Percentiles rank a stretch among this genome's conserved stretches.
Evolutionary conservation across 2,888 invertebrate genomes (phyloP).

Genomic region (Nomada goodeniana): DNA sequence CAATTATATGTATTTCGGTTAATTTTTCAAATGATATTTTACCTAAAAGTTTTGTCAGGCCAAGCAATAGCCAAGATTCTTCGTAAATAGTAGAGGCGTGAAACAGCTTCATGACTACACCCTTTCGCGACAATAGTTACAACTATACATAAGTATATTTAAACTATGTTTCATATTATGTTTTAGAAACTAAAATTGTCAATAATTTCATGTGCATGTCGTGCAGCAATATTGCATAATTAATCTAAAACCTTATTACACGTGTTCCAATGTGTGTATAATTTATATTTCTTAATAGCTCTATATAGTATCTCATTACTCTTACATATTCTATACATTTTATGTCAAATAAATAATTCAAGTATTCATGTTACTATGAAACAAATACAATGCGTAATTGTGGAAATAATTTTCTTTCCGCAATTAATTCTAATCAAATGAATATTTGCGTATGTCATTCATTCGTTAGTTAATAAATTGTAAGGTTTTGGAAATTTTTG

Average conservation of each 20-base stretch:
- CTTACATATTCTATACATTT: background rate
- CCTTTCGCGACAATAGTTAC: background rate
- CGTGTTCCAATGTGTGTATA: background rate
- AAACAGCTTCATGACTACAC: slow-evolving; percentile 31
- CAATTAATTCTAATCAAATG: too few species aligned
- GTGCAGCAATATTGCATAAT: slow-evolving; percentile 39
- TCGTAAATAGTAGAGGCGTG: slow-evolving; percentile 35
- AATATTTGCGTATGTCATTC: background rate
- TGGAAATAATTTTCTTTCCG: too few species aligned
- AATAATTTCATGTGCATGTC: slow-evolving; percentile 39
- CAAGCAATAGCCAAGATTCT: slow-evolving; percentile 46
- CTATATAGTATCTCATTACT: background rate
- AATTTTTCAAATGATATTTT: slow-evolving; percentile 13
- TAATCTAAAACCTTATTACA: slow-evolving; percentile 16
- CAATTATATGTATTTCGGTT: background rate
- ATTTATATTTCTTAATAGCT: background rate
- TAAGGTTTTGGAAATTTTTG: background rate
- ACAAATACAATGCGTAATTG: background rate
- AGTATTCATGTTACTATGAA: background rate
- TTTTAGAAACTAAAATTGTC: slow-evolving; percentile 18
- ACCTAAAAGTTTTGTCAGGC: slow-evolving; percentile 42
- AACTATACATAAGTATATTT: slow-evolving; percentile 23
- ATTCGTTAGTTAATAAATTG: background rate
- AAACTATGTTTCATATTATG: slow-evolving; percentile 5
- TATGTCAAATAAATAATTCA: background rate